Conservation (phyloP, 2,888 invertebrate species). For the Eupithecia exiguata region DNA sequence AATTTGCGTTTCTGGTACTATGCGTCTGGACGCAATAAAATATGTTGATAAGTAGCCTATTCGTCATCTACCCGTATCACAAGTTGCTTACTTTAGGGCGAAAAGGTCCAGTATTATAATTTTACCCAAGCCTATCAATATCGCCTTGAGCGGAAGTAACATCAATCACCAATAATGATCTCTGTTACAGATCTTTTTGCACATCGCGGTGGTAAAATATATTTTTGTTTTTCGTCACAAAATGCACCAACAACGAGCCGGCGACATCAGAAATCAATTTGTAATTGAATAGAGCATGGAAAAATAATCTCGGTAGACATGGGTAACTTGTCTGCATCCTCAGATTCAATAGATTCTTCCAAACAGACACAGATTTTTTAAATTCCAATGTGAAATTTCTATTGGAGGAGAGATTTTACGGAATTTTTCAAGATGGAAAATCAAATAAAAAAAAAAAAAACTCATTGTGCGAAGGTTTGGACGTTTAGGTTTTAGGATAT, state of each 20-base stretch:
- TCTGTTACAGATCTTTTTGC: constrained; percentile 56
- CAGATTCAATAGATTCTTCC: neutral
- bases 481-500: neutral
- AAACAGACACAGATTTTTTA: neutral
- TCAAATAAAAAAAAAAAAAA: neutral
- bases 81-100: neutral
- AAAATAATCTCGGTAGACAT: neutral
- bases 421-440: neutral
- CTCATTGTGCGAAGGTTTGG: neutral
- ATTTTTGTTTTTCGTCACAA: constrained; percentile 54
- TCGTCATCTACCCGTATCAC: neutral
- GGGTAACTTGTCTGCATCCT: neutral
- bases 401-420: neutral
- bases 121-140: neutral
- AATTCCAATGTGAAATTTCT: neutral
- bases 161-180: constrained; percentile 54
- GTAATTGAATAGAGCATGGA: constrained; percentile 40
- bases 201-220: constrained; percentile 36
- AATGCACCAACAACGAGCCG: constrained; percentile 55
- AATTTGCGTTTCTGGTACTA: no score
- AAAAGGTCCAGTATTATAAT: neutral
- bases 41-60: neutral
- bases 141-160: constrained; percentile 43
- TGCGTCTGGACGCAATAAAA: no score
- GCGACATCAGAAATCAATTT: constrained; percentile 78